Evolutionary conservation across 1,140 invertebrate genomes (phyloP).

Genomic region (Pseudomyrmex concolor): DNA sequence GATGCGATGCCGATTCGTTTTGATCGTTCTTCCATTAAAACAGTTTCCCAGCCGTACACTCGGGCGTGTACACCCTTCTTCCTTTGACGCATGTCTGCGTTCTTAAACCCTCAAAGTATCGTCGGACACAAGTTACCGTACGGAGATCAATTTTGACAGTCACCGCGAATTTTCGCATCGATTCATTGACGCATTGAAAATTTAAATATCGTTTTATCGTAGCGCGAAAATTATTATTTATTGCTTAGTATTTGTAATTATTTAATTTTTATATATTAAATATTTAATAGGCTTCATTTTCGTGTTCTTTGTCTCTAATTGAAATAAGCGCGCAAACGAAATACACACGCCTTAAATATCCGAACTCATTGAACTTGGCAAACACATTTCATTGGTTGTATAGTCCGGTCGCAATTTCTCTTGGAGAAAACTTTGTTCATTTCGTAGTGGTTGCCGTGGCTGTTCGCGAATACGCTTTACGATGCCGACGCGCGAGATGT

Average conservation of each 20-base stretch:
- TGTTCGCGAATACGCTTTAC: slow-evolving; percentile 47
- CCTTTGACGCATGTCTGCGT: slow-evolving; percentile 30
- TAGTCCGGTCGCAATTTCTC: slow-evolving; percentile 26
- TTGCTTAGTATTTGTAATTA: background rate
- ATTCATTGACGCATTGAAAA: background rate
- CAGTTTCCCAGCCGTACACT: slow-evolving; percentile 28
- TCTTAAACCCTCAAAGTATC: slow-evolving; percentile 41
- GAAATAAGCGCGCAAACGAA: background rate
- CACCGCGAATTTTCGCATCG: slow-evolving; percentile 4
- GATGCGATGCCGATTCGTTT: slow-evolving; percentile 42
- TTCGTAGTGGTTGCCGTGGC: slow-evolving; percentile 26
- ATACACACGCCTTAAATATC: slow-evolving; percentile 13
- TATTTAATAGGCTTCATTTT: background rate
- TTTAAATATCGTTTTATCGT: slow-evolving; percentile 19
- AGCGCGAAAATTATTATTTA: background rate
- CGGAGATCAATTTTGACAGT: slow-evolving; percentile 25
- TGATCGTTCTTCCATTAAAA: slow-evolving; percentile 69
- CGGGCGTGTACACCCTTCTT: background rate
- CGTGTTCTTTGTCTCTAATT: background rate
- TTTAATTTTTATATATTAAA: background rate
- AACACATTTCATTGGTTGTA: slow-evolving; percentile 22
- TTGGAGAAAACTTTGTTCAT: slow-evolving; percentile 56
- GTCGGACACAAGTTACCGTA: slow-evolving; percentile 4
- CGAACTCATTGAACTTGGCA: slow-evolving; percentile 8
- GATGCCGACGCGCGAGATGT: slow-evolving; percentile 22